Percentiles rank a stretch among this genome's conserved stretches.
phyloP scores from a whole-genome alignment of 2,888 invertebrate genomes.

The Tenthredo mesomela region DNA sequence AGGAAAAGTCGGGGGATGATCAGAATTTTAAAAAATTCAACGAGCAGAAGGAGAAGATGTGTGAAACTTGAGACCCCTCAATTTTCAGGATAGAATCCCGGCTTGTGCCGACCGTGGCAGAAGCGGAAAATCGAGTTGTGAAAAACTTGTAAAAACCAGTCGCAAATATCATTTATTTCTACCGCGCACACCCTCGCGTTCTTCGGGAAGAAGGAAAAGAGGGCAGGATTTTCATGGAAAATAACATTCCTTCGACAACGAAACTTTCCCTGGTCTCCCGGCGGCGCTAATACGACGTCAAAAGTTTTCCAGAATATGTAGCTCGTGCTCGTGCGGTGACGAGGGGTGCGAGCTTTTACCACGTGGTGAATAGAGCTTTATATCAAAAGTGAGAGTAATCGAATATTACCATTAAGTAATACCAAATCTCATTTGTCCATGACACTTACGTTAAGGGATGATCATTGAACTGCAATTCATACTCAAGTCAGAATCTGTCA shows the following conservation, averaged over 20 bases:
- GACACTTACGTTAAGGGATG: not conserved
- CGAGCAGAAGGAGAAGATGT: not conserved
- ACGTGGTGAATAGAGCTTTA: not conserved
- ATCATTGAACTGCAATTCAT: not conserved
- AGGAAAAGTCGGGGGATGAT: not conserved
- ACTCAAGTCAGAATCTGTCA: not conserved
- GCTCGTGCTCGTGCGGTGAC: not conserved
- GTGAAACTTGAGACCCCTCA: not conserved
- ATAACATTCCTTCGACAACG: conserved; percentile 21
- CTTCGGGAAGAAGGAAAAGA: not conserved
- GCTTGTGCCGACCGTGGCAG: not conserved
- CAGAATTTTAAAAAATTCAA: conserved; percentile 1
- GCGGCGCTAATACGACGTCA: conserved; percentile 9
- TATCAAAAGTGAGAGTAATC: conserved; percentile 4
- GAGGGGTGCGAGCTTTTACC: conserved; percentile 17
- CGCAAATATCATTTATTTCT: not conserved
- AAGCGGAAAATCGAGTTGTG: conserved; percentile 5
- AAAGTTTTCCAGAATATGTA: conserved; percentile 23
- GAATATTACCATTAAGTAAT: not conserved
- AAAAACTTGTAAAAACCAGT: conserved; percentile 26
- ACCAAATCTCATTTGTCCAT: not conserved
- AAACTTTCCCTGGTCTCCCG: not conserved
- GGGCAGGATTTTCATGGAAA: conserved; percentile 14
- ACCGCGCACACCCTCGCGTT: not conserved
- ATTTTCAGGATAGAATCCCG: not conserved